Evolutionary conservation across 2,113 vertebrate genomes (phyloP).

Genomic region (Solenodon paradoxus): DNA sequence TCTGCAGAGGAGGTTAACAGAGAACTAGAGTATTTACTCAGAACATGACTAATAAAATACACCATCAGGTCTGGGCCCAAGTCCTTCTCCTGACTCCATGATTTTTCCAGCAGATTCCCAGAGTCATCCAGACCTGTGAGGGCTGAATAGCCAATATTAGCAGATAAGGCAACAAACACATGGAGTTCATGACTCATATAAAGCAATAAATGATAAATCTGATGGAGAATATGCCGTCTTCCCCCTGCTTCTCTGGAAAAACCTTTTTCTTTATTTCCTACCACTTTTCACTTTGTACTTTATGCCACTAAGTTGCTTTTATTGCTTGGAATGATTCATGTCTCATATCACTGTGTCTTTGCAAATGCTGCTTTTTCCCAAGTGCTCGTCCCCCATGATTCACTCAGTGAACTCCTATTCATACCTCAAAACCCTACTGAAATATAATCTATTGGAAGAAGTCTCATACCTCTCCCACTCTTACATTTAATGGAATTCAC

Average conservation of each 20-base stretch:
- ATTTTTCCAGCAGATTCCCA: background rate
- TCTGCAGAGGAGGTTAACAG: background rate
- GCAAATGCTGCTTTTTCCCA: background rate
- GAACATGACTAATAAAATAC: too few species aligned
- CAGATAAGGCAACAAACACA: background rate
- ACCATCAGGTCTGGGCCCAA: background rate
- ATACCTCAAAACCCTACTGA: background rate
- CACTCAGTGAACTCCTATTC: background rate
- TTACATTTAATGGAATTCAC: background rate
- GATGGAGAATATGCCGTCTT: background rate
- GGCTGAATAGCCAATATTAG: background rate
- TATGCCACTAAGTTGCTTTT: too few species aligned
- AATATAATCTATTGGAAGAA: background rate
- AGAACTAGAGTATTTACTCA: background rate
- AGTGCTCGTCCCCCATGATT: background rate
- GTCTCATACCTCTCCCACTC: background rate
- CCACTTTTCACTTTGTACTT: background rate
- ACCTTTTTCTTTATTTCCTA: background rate
- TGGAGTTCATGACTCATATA: background rate
- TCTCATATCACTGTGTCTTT: background rate
- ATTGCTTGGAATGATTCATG: background rate
- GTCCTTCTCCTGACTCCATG: background rate
- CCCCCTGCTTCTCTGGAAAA: background rate
- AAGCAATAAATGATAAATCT: background rate
- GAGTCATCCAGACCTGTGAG: background rate